Evolutionary conservation across 2,113 vertebrate species (phyloP), one percentile per base, ranked within the genome.

Genomic region (Myiozetetes cayanensis): DNA sequence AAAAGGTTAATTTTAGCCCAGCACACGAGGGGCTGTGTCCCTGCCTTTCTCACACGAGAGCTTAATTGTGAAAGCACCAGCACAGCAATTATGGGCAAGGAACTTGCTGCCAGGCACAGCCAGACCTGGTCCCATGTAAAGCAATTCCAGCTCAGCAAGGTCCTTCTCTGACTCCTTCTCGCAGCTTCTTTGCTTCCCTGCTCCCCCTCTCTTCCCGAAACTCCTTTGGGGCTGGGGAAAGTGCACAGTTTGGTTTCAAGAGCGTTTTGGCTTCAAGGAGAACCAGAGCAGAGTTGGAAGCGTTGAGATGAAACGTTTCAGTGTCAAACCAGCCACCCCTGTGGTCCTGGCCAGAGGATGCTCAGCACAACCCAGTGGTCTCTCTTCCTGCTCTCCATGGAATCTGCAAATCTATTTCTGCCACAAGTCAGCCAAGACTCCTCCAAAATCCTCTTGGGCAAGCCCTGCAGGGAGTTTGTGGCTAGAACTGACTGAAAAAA

Each of bases 111-210:
- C 52, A 11, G 41, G 28, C 4, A 3, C 53, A 73, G 37, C n/a
- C 78, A 25, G 16, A 20, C 0, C 0, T 9, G 35, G 18, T 22
- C 23, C n/a, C 63, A 43, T 0, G 0, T 4, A 7, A 33, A 1
- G 8, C 6, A 1, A 6, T 23, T 10, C 71, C 49, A 74, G n/a
- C 74, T 33, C 2, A 3, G 66, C 33, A 23, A 72, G 47, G 39
- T 56, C 19, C 49, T 65, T 31, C 49, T 39, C 14, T 22, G 28
- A 12, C 6, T 41, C 35, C 59, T 68, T 6, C 35, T 58, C 20
- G 2, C 25, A 37, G 76, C 49, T 7, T 9, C 24, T n/a, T 75
- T 47, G 23, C 44, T 66, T 24, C 27, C 30, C 62, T 18, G 31
- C 10, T 61, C 46, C 5, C 7, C 28, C 30, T 49, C 23, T 49